phyloP scores from a whole-genome alignment of 2,888 invertebrate genomes.

The Athetis lepigone region DNA sequence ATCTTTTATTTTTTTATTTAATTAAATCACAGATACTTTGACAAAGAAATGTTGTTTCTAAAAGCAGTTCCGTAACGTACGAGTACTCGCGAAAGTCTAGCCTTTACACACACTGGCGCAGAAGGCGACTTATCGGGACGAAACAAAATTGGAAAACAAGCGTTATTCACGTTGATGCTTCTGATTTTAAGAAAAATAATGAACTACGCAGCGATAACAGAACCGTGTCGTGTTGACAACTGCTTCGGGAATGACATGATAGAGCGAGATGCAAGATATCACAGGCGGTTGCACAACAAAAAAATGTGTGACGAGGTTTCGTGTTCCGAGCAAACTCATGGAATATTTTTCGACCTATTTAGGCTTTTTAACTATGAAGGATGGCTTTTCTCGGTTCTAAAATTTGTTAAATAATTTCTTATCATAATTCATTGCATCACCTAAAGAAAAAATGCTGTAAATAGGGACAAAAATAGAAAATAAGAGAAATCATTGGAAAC shows the following conservation, averaged over 20 bases:
- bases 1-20: conserved; percentile 81
- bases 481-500: conserved; percentile 80
- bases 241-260: conserved; percentile 74
- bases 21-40: conserved; percentile 88
- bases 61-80: conserved; percentile 65
- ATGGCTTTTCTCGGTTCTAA: conserved; percentile 9
- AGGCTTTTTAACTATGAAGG: conserved; percentile 3
- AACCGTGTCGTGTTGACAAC: conserved; percentile 84
- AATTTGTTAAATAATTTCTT: conserved; percentile 1
- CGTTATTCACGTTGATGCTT: conserved; percentile 75
- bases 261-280: conserved; percentile 78
- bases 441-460: conserved; percentile 25
- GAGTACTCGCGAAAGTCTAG: conserved; percentile 85
- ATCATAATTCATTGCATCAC: conserved; percentile 2
- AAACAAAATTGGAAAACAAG: conserved; percentile 78
- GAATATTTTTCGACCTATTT: conserved; percentile 69
- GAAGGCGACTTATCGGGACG: conserved; percentile 92
- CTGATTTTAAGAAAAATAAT: conserved; percentile 82
- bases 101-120: conserved; percentile 98
- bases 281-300: conserved; percentile 68
- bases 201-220: conserved; percentile 87
- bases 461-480: conserved; percentile 61
- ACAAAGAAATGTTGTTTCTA: conserved; percentile 69
- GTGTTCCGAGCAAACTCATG: conserved; percentile 81
- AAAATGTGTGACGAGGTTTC: conserved; percentile 81